Percentiles rank a stretch among this genome's conserved stretches.
Conservation (phyloP, 2,888 invertebrate species). For the Heteromyza rotundicornis region DNA sequence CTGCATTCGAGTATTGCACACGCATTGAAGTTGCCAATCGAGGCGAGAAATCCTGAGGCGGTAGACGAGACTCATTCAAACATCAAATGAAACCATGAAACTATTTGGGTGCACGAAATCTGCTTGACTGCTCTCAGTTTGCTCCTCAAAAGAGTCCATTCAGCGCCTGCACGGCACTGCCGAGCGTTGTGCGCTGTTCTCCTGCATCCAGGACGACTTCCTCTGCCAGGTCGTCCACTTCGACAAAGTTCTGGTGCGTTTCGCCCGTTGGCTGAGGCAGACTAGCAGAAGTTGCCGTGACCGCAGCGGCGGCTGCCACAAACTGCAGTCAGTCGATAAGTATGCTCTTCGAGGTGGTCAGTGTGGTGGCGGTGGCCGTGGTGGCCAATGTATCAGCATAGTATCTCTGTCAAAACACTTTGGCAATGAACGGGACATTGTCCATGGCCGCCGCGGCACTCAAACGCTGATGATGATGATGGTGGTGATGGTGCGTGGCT, state of each 20-base stretch:
- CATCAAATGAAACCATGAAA: too few relatives aligned
- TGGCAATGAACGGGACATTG: constrained; percentile 62
- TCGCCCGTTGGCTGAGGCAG: constrained; percentile 12
- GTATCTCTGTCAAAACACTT: constrained; percentile 64
- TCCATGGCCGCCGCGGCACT: constrained; percentile 48
- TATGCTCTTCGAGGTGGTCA: constrained; percentile 43
- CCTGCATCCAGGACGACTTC: neutral
- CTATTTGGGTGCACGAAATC: too few relatives aligned
- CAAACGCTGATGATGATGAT: constrained; percentile 47
- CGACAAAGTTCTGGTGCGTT: constrained; percentile 3
- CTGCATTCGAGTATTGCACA: neutral
- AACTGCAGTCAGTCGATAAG: constrained; percentile 62
- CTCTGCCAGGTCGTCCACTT: neutral
- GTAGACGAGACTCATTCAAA: too few relatives aligned
- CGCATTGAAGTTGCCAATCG: neutral
- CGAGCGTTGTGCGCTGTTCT: constrained; percentile 41
- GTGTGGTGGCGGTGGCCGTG: constrained; percentile 34
- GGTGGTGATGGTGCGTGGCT: constrained; percentile 32
- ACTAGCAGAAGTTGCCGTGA: constrained; percentile 10
- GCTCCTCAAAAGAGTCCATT: constrained; percentile 44
- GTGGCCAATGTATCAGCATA: constrained; percentile 56
- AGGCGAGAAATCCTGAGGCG: neutral
- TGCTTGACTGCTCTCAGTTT: neutral
- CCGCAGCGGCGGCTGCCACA: constrained; percentile 45
- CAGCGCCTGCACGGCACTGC: constrained; percentile 50